Conservation (phyloP, 2,888 invertebrate genomes). For the Euplexia lucipara region DNA sequence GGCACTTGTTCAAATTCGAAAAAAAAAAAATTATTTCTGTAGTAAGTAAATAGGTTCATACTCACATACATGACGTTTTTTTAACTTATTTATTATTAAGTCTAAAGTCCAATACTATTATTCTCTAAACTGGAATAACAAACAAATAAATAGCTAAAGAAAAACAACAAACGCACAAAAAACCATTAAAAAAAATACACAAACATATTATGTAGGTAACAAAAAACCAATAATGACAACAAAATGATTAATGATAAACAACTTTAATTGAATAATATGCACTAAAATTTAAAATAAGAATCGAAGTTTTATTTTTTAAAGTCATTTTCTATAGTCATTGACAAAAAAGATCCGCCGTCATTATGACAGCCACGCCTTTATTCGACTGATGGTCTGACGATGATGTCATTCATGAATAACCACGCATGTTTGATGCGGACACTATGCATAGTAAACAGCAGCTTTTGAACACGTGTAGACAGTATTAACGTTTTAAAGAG, state of each 20-base stretch:
- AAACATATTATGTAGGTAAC: neutral
- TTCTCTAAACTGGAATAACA: no score
- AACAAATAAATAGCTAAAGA: no score
- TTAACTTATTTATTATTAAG: no score
- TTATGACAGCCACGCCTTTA: constrained; percentile 54
- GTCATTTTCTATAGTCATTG: neutral
- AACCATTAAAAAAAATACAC: no score
- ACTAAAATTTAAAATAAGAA: neutral
- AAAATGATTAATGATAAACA: constrained; percentile 10
- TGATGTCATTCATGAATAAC: constrained; percentile 63
- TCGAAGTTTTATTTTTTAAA: no score
- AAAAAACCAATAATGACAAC: neutral
- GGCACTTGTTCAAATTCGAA: no score
- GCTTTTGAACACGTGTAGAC: constrained; percentile 49
- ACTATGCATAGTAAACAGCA: constrained; percentile 59
- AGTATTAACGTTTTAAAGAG: constrained; percentile 9
- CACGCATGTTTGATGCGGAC: constrained; percentile 32
- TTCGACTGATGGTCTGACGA: constrained; percentile 40
- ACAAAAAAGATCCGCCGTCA: constrained; percentile 22
- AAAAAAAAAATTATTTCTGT: no score
- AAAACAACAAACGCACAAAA: neutral
- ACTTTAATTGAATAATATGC: neutral
- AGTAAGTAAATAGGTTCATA: no score
- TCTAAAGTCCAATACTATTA: no score
- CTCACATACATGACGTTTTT: no score